phyloP scores from a whole-genome alignment of 2,888 invertebrate genomes.

The Mesodorylaimus sp. region DNA sequence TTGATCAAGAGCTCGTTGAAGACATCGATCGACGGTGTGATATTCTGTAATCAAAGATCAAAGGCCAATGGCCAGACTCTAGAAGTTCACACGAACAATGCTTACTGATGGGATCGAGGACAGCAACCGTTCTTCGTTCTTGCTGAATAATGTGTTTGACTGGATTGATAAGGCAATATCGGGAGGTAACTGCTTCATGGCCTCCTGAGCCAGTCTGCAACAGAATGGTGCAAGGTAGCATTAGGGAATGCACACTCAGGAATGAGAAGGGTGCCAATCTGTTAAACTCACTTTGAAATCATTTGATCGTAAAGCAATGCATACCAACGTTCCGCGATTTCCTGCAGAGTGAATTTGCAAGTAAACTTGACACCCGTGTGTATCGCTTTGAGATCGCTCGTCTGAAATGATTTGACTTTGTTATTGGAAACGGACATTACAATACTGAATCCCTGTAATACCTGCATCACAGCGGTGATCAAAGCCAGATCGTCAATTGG shows the following conservation, averaged over 20 bases:
- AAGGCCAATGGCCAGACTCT: background rate
- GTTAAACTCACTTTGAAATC: conserved; percentile 43
- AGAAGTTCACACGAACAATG: conserved; percentile 22
- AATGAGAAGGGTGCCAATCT: conserved; percentile 1
- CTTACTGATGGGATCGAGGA: conserved; percentile 50
- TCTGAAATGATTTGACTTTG: conserved; percentile 32
- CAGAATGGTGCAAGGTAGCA: background rate
- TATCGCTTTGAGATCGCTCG: conserved; percentile 45
- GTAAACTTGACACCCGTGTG: conserved; percentile 85
- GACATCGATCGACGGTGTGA: conserved; percentile 42
- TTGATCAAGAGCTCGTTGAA: conserved; percentile 67
- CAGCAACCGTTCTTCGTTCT: conserved; percentile 67
- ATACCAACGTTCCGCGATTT: conserved; percentile 89
- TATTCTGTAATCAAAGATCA: conserved; percentile 17
- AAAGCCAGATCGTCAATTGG: conserved; percentile 86
- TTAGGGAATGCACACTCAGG: background rate
- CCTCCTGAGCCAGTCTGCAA: conserved; percentile 59
- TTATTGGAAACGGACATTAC: background rate
- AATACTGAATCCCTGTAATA: conserved; percentile 24
- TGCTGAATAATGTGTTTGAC: conserved; percentile 68
- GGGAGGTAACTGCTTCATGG: conserved; percentile 80
- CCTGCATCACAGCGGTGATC: conserved; percentile 78
- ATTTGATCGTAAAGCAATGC: conserved; percentile 82
- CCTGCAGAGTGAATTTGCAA: conserved; percentile 74
- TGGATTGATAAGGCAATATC: conserved; percentile 69